Evolutionary conservation across 2,113 vertebrate species (phyloP).

Genomic region (Chrysochloris asiatica): DNA sequence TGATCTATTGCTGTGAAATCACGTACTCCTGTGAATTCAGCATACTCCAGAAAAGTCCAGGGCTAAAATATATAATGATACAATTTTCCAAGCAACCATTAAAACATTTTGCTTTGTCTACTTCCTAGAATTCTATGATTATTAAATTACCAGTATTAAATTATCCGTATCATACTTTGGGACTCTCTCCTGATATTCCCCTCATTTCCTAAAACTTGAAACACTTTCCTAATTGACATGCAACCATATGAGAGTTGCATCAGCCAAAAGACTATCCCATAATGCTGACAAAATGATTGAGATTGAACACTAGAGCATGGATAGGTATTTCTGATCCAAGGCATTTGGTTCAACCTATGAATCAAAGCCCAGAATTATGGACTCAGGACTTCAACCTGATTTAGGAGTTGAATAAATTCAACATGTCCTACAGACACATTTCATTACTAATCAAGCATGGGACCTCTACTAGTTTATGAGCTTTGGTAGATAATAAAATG

Average conservation of each 20-base stretch:
- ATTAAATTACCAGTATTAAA: not conserved
- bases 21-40: not conserved
- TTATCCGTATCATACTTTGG: not conserved
- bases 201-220: not conserved
- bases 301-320: not conserved
- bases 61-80: not conserved
- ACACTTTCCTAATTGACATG: not conserved
- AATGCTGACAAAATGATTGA: not conserved
- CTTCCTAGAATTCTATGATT: not conserved
- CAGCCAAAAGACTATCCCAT: not conserved
- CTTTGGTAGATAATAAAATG: not conserved
- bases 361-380: not conserved
- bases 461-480: not conserved
- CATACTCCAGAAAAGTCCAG: not conserved
- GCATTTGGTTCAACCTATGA: not conserved
- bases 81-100: not conserved
- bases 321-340: not conserved
- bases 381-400: not conserved
- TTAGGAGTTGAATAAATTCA: not conserved
- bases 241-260: not conserved
- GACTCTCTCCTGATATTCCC: not conserved
- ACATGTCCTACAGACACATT: not conserved
- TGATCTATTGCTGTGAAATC: not conserved
- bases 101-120: not conserved
- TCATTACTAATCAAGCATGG: not conserved